Evolutionary conservation across 2,797 vertebrate genomes (phyloP), one percentile per base, ranked within the genome.

Genomic region (Enteromius afrohamiltoni): DNA sequence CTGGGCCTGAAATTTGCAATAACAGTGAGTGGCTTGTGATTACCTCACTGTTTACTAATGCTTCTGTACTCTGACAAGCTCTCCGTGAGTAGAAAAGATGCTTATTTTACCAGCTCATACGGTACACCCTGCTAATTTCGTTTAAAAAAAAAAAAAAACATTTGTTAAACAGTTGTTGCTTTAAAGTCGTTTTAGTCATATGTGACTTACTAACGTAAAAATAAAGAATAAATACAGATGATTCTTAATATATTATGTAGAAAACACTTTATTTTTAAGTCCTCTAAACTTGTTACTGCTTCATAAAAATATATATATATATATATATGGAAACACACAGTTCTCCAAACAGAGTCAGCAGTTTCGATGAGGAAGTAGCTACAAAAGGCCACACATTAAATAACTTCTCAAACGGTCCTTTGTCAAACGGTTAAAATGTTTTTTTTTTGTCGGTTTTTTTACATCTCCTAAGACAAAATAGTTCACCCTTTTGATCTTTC

Each of bases 41-140:
- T 76, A 80, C 82, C 67, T 86, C 65, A 73, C 67, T 77, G 73
- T 62, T 79, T 82, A 67, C 73, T 69, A 82, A 75, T 82, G 70
- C 45, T 65, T 53, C 45, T 49, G 79, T 73, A 64, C 55, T 73
- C 71, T 73, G 53, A 81, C 68, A 71, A 45, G 67, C 79, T 60
- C 68, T 60, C 51, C 2, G 4, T 62, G 69, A 29, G 55, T 64
- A 55, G n/a, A 76, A 83, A 79, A 31, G 19, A 69, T 60, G 64
- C 64, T 68, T 69, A 77, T 34, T 77, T 76, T 23, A 51, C 42
- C 80, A 82, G 58, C 60, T 65, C n/a, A 29, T 37, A 55, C 23
- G 58, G 64, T 67, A 69, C n/a, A 53, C 47, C 31, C 77, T 29
- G 31, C 78, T 65, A 26, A 29, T 68, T 79, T 40, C 1, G 1